phyloP scores from a whole-genome alignment of 2,113 vertebrate genomes.

The Anas platyrhynchos region DNA sequence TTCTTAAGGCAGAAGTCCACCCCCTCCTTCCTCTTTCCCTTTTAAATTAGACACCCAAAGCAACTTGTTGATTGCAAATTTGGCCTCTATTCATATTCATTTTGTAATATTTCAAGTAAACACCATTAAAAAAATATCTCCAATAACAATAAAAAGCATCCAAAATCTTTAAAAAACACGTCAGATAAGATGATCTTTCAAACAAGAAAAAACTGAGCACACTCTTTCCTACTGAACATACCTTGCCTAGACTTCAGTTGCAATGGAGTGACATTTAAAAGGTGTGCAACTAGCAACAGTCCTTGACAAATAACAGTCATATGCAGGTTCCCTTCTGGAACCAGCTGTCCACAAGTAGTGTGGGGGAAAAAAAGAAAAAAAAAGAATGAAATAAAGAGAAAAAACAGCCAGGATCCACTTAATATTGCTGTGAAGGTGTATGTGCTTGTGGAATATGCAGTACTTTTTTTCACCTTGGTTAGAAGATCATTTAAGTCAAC shows the following conservation, averaged over 20 bases:
- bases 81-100: background rate
- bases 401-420: background rate
- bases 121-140: background rate
- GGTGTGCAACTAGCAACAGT: background rate
- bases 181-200: background rate
- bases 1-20: background rate
- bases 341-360: background rate
- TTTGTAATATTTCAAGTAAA: background rate
- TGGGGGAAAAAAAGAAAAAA: background rate
- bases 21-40: background rate
- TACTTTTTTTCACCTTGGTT: background rate
- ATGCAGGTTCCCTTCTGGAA: conserved; percentile 9
- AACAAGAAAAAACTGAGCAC: background rate
- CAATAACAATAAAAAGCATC: background rate
- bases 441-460: background rate
- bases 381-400: background rate
- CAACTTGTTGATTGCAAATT: background rate
- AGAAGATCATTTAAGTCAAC: conserved; percentile 4
- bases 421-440: background rate
- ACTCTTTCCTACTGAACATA: background rate
- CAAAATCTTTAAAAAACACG: background rate
- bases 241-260: background rate
- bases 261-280: background rate
- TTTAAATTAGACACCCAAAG: background rate
- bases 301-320: background rate